These are phyloP conservation scores for Amitus sp. DNA, from an alignment of 2,888 invertebrate species.

Conservation along the genomic window DNA sequence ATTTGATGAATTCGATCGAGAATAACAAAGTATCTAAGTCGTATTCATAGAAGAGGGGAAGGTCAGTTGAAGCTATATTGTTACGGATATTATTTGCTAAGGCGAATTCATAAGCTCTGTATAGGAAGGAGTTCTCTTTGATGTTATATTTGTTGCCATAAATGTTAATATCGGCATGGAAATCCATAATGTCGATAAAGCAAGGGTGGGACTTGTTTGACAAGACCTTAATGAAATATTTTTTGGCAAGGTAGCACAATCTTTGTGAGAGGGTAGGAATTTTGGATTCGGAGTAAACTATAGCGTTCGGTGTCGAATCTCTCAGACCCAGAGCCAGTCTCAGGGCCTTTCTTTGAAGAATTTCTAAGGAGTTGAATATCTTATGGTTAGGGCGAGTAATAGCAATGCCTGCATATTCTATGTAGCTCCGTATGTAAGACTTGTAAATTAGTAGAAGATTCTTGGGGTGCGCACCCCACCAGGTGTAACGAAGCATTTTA, in stretches of 20 bases:
- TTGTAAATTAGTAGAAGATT: constrained; percentile 11
- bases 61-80: too few relatives aligned
- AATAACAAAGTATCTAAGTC: too few relatives aligned
- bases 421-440: not conserved
- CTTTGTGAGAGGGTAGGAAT: not conserved
- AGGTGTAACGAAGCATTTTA: not conserved
- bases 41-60: too few relatives aligned
- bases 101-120: not conserved
- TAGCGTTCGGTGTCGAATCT: not conserved
- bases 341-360: not conserved
- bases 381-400: not conserved
- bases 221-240: not conserved
- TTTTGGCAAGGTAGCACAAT: not conserved
- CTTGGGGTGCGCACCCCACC: constrained; percentile 20
- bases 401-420: constrained; percentile 5
- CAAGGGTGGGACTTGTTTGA: not conserved
- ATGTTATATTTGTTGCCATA: not conserved
- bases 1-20: too few relatives aligned
- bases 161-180: not conserved
- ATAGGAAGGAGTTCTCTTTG: not conserved
- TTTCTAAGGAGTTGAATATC: not conserved
- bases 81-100: too few relatives aligned
- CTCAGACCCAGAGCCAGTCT: not conserved
- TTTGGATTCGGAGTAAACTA: not conserved
- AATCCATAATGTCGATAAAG: not conserved